phyloP scores from a whole-genome alignment of 2,888 invertebrate genomes.

The Heliconius sara region DNA sequence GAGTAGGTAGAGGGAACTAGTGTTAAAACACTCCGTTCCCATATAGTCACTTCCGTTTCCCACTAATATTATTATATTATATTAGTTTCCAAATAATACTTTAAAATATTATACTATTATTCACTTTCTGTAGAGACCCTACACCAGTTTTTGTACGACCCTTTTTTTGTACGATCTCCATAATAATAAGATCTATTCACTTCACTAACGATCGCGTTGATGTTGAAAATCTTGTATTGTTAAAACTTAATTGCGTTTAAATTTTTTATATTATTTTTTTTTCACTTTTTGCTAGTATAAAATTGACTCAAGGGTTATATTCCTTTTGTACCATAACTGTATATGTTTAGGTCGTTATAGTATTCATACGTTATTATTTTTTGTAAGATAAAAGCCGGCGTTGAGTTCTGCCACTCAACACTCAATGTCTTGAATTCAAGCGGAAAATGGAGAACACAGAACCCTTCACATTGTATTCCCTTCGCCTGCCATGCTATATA shows the following conservation, averaged over 20 bases:
- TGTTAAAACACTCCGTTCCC: no score
- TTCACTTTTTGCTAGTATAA: neutral
- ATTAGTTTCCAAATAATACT: neutral
- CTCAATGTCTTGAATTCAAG: no score
- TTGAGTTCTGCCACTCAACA: neutral
- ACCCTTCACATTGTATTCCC: no score
- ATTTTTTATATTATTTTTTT: neutral
- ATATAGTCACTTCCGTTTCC: no score
- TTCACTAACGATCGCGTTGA: constrained; percentile 17
- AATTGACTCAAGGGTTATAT: neutral
- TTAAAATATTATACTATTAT: neutral
- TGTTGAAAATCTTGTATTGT: constrained; percentile 28
- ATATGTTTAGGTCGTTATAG: neutral
- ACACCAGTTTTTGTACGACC: neutral
- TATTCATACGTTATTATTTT: no score
- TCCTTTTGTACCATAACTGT: neutral
- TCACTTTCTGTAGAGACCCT: neutral
- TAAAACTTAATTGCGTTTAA: constrained; percentile 1
- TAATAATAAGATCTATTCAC: constrained; percentile 25
- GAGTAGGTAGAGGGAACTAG: no score
- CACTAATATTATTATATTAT: no score
- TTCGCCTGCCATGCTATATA: no score
- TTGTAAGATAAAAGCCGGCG: neutral
- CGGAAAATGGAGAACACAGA: no score
- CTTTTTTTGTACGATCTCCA: constrained; percentile 18